phyloP scores from a whole-genome alignment of 2,888 invertebrate species.

The Polyommatus iphigenia region DNA sequence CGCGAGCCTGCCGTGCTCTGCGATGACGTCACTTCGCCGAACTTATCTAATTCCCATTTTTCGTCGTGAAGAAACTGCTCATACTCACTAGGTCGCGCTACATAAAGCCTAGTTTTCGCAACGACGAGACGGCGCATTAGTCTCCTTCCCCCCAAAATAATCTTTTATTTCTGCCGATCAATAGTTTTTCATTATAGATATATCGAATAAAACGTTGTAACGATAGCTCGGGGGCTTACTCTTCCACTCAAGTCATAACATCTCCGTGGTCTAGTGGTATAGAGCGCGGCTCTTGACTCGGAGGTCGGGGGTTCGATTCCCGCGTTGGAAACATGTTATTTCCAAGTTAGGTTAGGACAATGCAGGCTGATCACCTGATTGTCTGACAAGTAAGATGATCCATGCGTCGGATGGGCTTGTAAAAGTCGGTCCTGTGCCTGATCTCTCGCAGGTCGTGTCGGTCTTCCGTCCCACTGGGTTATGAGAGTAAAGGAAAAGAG shows the following conservation, averaged over 20 bases:
- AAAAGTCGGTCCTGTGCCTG: too few relatives aligned
- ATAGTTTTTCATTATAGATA: conserved; percentile 10
- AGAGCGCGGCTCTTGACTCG: too few relatives aligned
- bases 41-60: conserved; percentile 27
- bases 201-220: not conserved
- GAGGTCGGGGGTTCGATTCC: too few relatives aligned
- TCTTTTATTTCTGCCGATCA: conserved; percentile 15
- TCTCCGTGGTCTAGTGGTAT: too few relatives aligned
- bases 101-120: conserved; percentile 23
- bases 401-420: too few relatives aligned
- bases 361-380: too few relatives aligned
- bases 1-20: not conserved
- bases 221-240: not conserved
- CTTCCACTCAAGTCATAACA: not conserved
- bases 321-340: too few relatives aligned
- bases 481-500: too few relatives aligned
- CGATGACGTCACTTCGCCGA: conserved; percentile 4
- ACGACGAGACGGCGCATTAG: not conserved
- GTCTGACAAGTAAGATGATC: too few relatives aligned
- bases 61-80: conserved; percentile 2
- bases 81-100: not conserved
- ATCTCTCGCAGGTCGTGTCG: too few relatives aligned
- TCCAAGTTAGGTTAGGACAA: too few relatives aligned
- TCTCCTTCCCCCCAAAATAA: not conserved
- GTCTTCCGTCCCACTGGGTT: too few relatives aligned